These are phyloP conservation scores for Diploptera punctata DNA, from an alignment of 2,888 invertebrate species.

Conservation along the genomic window DNA sequence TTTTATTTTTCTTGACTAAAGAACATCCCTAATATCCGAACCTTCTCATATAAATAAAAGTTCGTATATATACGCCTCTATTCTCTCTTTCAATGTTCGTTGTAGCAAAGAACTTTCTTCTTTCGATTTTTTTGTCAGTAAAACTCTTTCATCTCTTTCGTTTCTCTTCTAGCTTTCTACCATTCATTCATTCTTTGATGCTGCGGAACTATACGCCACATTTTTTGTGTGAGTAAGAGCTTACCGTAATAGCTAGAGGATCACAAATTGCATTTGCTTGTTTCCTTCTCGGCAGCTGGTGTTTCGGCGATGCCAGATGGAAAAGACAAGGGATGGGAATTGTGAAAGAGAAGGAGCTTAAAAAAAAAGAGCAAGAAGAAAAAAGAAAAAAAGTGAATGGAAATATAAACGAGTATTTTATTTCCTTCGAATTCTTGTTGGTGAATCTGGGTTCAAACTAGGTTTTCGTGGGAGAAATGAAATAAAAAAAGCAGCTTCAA, in stretches of 20 bases:
- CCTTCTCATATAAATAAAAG: neutral
- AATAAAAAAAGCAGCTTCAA: no score
- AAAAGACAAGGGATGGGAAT: slow-evolving; percentile 16
- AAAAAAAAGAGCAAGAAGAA: neutral
- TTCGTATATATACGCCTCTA: neutral
- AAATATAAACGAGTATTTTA: slow-evolving; percentile 32
- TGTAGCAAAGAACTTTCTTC: slow-evolving; percentile 6
- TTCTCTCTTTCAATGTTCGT: neutral
- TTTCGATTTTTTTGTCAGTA: slow-evolving; percentile 7
- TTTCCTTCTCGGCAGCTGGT: slow-evolving; percentile 37
- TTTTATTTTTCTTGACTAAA: neutral
- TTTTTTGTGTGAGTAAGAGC: neutral
- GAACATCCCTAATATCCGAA: neutral
- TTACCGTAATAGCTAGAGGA: slow-evolving; percentile 18
- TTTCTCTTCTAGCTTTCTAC: slow-evolving; percentile 3
- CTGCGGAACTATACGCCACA: neutral
- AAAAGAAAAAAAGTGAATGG: slow-evolving; percentile 24
- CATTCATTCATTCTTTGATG: slow-evolving; percentile 28
- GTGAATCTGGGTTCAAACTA: slow-evolving; percentile 23
- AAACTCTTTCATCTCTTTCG: slow-evolving; percentile 7
- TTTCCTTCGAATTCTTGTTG: slow-evolving; percentile 22
- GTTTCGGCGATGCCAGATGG: slow-evolving; percentile 30
- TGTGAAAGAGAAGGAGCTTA: slow-evolving; percentile 2
- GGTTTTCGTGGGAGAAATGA: no score
- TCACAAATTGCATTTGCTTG: slow-evolving; percentile 43